Evolutionary conservation across 2,888 invertebrate species (phyloP).

Genomic region (Nycteola revayana): DNA sequence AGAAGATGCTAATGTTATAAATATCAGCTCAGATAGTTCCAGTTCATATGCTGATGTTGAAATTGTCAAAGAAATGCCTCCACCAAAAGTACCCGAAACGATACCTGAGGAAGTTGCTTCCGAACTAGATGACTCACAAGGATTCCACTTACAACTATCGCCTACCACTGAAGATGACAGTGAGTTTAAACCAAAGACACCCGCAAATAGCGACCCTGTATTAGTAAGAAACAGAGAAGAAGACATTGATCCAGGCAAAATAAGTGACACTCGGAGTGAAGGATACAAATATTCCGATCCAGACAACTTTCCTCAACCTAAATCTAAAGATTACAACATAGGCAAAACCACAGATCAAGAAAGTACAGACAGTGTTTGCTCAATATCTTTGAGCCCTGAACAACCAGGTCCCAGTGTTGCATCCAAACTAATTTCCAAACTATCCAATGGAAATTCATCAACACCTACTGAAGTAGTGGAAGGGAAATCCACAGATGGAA

Average conservation of each 20-base stretch:
- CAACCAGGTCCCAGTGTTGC: constrained; percentile 54
- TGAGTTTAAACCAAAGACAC: constrained; percentile 27
- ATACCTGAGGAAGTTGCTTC: constrained; percentile 52
- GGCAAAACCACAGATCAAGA: constrained; percentile 68
- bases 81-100: constrained; percentile 49
- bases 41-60: constrained; percentile 52
- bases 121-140: constrained; percentile 68
- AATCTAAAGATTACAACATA: constrained; percentile 43
- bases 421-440: constrained; percentile 68
- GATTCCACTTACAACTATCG: constrained; percentile 62
- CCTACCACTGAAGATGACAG: constrained; percentile 46
- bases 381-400: constrained; percentile 61
- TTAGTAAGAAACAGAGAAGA: constrained; percentile 50
- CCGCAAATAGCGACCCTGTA: constrained; percentile 55
- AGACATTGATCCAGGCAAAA: constrained; percentile 45
- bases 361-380: constrained; percentile 67
- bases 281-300: constrained; percentile 56
- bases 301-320: constrained; percentile 47
- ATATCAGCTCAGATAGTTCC: constrained; percentile 35
- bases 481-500: constrained; percentile 45
- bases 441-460: constrained; percentile 75
- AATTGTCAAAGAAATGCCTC: constrained; percentile 50
- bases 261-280: constrained; percentile 55
- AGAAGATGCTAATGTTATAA: constrained; percentile 27
- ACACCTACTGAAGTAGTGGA: constrained; percentile 60